Evolutionary conservation across 2,888 invertebrate genomes (phyloP), one percentile per base, ranked within the genome.

Genomic region (Tipula lateralis): DNA sequence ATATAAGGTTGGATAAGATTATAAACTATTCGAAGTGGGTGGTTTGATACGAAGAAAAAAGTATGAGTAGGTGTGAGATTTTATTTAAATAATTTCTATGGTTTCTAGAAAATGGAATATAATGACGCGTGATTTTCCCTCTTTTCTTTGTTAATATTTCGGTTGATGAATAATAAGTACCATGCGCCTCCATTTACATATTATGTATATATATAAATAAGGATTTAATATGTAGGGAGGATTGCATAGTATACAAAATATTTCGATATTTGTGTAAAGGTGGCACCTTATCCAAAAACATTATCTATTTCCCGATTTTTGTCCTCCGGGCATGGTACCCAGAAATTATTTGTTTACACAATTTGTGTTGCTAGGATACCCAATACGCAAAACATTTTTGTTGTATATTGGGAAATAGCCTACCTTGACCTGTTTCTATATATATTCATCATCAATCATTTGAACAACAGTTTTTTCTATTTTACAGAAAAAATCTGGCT

Each of bases 71-170:
- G 29, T 29, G 81, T 29, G 81, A 30, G 29, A 81, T 81, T 81
- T 81, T 81, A 81, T 81, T 81, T 81, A 81, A 81, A 81, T 13
- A n/a, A 81, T 82, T 82, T 82, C 16, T 82, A 82, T 82, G 82
- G 82, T 82, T 82, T 82, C 82, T 30, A 82, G 32, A 66, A 66
- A 66, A 66, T 66, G 66, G 66, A 30, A 30, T 82, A 82, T 30
- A 82, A 82, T 82, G 82, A 82, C 30, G 82, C 82, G 82, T 82
- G 82, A 82, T 82, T 82, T 82, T 82, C 9, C 32, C 16, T 82
- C 7, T 30, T 82, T 82, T 16, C 32, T 24, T 66, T 9, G 66
- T 19, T 7, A 13, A 82, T 82, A 82, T 82, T 81, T 81, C 29
- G 81, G 29, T 50, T 50, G 16, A 50, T 50, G 44, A 50, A 50